Conservation (phyloP, 2,888 invertebrate species). For the Caenorhabditis doughertyi region DNA sequence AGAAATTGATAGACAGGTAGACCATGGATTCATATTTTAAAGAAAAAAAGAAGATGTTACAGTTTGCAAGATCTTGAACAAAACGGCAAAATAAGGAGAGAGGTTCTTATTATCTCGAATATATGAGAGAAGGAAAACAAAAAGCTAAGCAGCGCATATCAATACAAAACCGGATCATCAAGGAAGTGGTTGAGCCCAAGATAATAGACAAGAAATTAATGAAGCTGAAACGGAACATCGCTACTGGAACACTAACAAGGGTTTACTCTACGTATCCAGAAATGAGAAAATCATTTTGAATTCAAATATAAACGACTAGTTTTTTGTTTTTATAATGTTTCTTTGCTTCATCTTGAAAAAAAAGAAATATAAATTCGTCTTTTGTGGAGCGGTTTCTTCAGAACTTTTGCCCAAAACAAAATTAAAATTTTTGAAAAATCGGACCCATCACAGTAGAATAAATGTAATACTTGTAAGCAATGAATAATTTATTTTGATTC, state of each 20-base stretch:
- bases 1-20: constrained; percentile 5
- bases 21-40: constrained; percentile 5
- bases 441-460: no score
- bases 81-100: constrained; percentile 17
- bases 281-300: background rate
- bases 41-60: background rate
- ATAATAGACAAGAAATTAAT: constrained; percentile 8
- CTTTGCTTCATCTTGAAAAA: background rate
- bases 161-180: constrained; percentile 28
- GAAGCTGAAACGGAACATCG: background rate
- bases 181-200: constrained; percentile 24
- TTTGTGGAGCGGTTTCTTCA: background rate
- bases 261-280: no score
- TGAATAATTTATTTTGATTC: no score
- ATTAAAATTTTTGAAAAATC: no score
- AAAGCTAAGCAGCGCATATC: constrained; percentile 14
- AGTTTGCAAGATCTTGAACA: background rate
- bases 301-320: background rate
- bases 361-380: background rate
- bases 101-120: background rate
- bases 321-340: no score
- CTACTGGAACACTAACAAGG: background rate
- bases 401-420: background rate
- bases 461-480: no score
- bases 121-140: constrained; percentile 7